Base-by-base conservation (phyloP, 2,113 vertebrate species). In the Muntiacus muntjak region DNA sequence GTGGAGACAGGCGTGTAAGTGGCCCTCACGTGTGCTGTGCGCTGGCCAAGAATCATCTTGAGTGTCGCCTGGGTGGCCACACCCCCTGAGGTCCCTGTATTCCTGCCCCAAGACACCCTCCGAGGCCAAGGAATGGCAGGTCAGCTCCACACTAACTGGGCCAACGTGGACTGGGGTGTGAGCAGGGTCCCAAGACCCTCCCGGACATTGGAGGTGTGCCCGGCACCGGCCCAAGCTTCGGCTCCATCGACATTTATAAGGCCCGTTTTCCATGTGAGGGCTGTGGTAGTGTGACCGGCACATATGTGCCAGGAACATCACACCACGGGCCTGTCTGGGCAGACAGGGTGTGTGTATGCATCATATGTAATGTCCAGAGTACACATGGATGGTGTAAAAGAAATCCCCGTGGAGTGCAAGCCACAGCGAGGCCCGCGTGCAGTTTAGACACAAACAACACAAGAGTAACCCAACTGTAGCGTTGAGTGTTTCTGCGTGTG, bases 1-100 rank as follows among this genome's bases (percentile, higher is more conserved):
- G 43, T 33, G 12, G 91, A 50, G 74, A 50, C 1, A 1, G 33
- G 62, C 11, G 15, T 7, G 50, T 23, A 5, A 2, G 6, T 3
- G 9, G 1, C 54, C 84, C 71, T n/a, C 28, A 3, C 0, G 0
- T 12, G 86, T n/a, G 30, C 23, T 1, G 0, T 11, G 86, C 13
- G 11, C 23, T n/a, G 43, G 23, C 88, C 67, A 2, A 16, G 55
- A 36, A 4, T 71, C 81, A 2, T 33, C 11, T 1, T 0, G 54
- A 19, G n/a, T 45, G 28, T 45, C 16, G 11, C 6, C 36, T 10
- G 12, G 33, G 57, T 28, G 85, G 50, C 85, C 40, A 2, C 12
- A 3, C 10, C 7, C 50, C 67, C n/a, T 33, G 90, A 62, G 62
- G 79, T 3, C 17, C 57, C 47, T 1, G 26, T 47, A 47, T 6